Evolutionary conservation across 2,888 invertebrate genomes (phyloP).

Genomic region (Pristionchus fissidentatus): DNA sequence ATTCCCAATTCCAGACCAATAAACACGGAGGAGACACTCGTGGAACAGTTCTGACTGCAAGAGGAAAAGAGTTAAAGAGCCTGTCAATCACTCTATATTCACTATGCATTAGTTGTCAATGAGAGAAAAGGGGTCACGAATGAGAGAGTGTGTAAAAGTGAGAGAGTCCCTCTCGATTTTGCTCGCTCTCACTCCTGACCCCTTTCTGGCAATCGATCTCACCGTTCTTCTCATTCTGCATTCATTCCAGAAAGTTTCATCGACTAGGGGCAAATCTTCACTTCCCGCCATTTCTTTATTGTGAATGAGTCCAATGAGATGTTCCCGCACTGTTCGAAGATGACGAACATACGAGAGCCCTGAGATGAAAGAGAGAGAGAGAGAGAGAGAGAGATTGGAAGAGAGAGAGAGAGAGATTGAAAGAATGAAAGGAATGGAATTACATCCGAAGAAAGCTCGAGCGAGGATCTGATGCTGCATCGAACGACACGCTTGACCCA

Average conservation of each 20-base stretch:
- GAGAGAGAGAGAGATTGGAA: too few relatives aligned
- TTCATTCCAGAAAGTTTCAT: constrained; percentile 69
- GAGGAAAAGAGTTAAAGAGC: neutral
- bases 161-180: too few relatives aligned
- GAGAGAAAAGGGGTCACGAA: neutral
- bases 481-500: constrained; percentile 89
- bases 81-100: too few relatives aligned
- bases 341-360: constrained; percentile 92
- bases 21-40: constrained; percentile 87
- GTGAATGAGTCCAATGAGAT: constrained; percentile 90
- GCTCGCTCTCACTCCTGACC: too few relatives aligned
- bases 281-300: constrained; percentile 71
- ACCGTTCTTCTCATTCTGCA: constrained; percentile 62
- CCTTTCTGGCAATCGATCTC: too few relatives aligned
- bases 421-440: constrained; percentile 62
- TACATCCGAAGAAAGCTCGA: constrained; percentile 93
- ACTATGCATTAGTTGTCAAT: neutral
- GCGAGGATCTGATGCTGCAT: constrained; percentile 95
- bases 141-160: too few relatives aligned
- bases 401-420: neutral
- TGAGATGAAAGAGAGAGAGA: constrained; percentile 58
- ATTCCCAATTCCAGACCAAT: constrained; percentile 86
- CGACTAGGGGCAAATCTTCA: constrained; percentile 60
- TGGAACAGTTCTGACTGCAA: constrained; percentile 77
- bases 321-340: constrained; percentile 88